Evolutionary conservation across 2,113 vertebrate species (phyloP).

Genomic region (Brachirus orientalis): DNA sequence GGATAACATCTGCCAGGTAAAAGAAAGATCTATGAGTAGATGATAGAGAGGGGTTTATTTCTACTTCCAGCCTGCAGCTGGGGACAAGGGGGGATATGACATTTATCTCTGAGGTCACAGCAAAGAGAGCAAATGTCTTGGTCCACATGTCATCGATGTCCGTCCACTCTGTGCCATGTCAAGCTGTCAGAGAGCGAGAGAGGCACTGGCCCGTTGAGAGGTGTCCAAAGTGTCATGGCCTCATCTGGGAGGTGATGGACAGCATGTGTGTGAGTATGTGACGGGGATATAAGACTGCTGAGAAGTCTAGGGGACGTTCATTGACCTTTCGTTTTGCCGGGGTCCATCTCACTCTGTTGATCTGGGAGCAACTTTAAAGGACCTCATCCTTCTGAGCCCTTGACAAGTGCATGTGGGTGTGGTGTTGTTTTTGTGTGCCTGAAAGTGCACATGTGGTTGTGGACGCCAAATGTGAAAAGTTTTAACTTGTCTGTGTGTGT

Average conservation of each 20-base stretch:
- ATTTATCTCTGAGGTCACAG: slow-evolving; percentile 67
- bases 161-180: slow-evolving; percentile 58
- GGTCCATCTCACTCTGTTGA: slow-evolving; percentile 55
- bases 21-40: slow-evolving; percentile 17
- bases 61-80: slow-evolving; percentile 22
- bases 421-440: too few species aligned
- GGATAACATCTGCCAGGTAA: neutral
- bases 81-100: slow-evolving; percentile 39
- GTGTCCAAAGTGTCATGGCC: slow-evolving; percentile 71
- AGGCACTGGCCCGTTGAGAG: slow-evolving; percentile 52
- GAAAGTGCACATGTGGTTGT: neutral
- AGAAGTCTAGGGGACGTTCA: slow-evolving; percentile 61
- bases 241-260: slow-evolving; percentile 71
- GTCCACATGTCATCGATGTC: slow-evolving; percentile 55
- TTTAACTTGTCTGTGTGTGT: neutral
- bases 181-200: slow-evolving; percentile 67
- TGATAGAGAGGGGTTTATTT: slow-evolving; percentile 39
- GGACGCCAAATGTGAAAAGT: neutral
- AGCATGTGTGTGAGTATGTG: slow-evolving; percentile 69
- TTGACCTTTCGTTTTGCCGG: slow-evolving; percentile 70
- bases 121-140: slow-evolving; percentile 51
- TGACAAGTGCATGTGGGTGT: slow-evolving; percentile 56
- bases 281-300: slow-evolving; percentile 64
- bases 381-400: slow-evolving; percentile 31
- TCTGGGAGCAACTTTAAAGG: slow-evolving; percentile 71